Base-by-base conservation (phyloP, 1,140 invertebrate genomes). In the Bombus terrestris region DNA sequence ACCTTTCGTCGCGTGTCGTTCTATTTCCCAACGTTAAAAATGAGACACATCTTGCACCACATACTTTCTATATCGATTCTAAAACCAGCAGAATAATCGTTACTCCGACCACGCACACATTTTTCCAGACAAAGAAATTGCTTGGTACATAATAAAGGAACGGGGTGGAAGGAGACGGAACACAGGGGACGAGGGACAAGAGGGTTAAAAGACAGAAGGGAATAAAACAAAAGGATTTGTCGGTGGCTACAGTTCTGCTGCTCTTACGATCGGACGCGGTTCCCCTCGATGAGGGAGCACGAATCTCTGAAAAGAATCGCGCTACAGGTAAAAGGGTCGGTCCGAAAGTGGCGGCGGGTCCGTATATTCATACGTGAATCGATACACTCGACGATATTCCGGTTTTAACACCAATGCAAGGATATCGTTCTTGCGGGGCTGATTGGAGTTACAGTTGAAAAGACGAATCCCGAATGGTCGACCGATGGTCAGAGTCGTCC, bases 11-110 rank as follows among this genome's bases (percentile, higher is more conserved):
- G 59, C n/a, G 37, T 35, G 66, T 13, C 25, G 18, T 47, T 59
- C 15, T 59, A 62, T 12, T 47, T 62, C 28, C 32, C n/a, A 35
- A 76, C 59, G 72, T 85, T 64, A 78, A 73, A 59, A 79, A 53
- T 41, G 57, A 76, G 84, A 87, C 64, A 66, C 79, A 53, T 43
- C 68, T 81, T 89, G 71, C 59, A 4, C 35, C n/a, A 66, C 75
- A 37, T 68, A 68, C 43, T 59, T 69, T 43, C 57, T 74, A 88
- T 57, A 72, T 90, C 88, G 73, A 86, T 90, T 90, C 83, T 86
- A 76, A 47, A 82, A 81, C 53, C 15, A 5, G 71, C 12, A 43
- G 59, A 32, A 85, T 39, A 69, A 72, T 79, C 73, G 64, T 86
- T 68, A 73, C 28, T 37, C 74, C 71, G 74, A 62, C 37, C 47